Evolutionary conservation across 2,888 invertebrate species (phyloP), one percentile per base, ranked within the genome.

Genomic region (Hirtodrosophila confusa): DNA sequence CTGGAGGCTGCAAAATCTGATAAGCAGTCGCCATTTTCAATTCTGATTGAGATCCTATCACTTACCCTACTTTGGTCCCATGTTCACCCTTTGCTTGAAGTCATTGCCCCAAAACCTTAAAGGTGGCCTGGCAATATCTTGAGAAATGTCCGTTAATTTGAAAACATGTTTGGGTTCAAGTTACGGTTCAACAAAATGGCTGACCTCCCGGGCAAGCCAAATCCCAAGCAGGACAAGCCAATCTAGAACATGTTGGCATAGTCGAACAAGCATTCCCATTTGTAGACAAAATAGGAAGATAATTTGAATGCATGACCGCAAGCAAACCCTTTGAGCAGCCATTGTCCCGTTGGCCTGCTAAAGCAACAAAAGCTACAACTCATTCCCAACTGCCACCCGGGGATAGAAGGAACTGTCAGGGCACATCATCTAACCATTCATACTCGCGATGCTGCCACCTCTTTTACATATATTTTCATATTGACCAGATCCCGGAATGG

Each of bases 141-240:
- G 77, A 88, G 71, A 88, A 80, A 88, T 87, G 79, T 87, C 80
- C 82, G 88, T 86, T 87, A 87, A 87, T 75, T 69, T 58, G 84
- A 61, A 69, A 84, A 87, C 88, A 88, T 45, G 66, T 11, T 71
- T 47, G 49, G 56, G 70, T 71, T 53, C 7, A 72, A 57, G 44
- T 41, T 67, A 39, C 23, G 45, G 61, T 66, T 57, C 31, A 69
- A 60, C 80, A 86, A 85, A 86, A 88, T 88, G 88, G 86, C 86
- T 84, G 88, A 85, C 74, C 80, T 78, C 17, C 37, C 31, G 31
- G 43, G 41, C 33, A 27, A 53, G 37, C 39, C 62, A 61, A 8
- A 36, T 68, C 50, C 44, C 61, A 45, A 65, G 60, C 58, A 47
- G 50, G 51, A 61, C 55, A n/a, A 35, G 33, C 11, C 40, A 47